Evolutionary conservation across 2,888 invertebrate genomes (phyloP).

Genomic region (Ichneumon xanthorius): DNA sequence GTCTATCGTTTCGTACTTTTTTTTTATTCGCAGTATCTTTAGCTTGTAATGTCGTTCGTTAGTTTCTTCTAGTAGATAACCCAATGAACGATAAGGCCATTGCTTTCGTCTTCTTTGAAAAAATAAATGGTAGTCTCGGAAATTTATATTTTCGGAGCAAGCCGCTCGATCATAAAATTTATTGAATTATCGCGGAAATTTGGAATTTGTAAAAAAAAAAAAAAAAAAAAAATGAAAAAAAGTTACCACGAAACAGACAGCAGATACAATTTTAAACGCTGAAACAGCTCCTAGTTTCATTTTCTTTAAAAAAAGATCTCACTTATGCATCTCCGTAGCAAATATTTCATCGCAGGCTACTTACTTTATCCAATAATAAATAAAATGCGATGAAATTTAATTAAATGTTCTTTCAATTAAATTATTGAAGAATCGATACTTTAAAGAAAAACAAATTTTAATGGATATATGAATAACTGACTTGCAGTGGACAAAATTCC

Average conservation of each 20-base stretch:
- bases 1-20: conserved; percentile 34
- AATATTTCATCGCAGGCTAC: not conserved
- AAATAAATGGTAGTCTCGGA: not conserved
- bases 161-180: not conserved
- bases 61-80: conserved; percentile 1
- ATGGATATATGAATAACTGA: too few relatives aligned
- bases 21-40: not conserved
- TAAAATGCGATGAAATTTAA: not conserved
- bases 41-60: conserved; percentile 1
- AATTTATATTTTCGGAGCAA: not conserved
- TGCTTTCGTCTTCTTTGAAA: not conserved
- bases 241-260: not conserved
- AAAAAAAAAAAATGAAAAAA: not conserved
- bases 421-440: not conserved
- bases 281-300: not conserved
- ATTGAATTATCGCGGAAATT: not conserved
- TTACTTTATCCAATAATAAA: not conserved
- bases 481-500: too few relatives aligned
- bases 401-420: not conserved
- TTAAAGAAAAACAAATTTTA: too few relatives aligned
- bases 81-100: not conserved
- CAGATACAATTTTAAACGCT: not conserved
- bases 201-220: not conserved
- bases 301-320: not conserved
- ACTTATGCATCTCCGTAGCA: not conserved